Base-by-base conservation (phyloP, 2,797 vertebrate species). In the Sciurus vulgaris region DNA sequence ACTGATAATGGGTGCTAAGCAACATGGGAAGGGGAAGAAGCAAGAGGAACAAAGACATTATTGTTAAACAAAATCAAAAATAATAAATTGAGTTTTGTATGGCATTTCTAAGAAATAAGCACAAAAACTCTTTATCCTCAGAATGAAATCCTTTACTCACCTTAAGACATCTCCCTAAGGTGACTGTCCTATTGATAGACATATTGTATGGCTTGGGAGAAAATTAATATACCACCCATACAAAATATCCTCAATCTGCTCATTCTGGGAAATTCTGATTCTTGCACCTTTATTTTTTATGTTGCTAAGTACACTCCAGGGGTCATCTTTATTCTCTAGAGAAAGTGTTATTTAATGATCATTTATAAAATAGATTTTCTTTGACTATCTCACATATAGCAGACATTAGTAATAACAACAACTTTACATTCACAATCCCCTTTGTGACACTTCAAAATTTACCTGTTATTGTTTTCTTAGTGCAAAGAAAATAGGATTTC, bases 11-110 rank as follows among this genome's bases (percentile, higher is more conserved):
- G 96, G 95, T 96, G 89, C 97, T 97, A 96, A 98, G 97, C 96
- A 97, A 97, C 95, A 82, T 92, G 86, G 89, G 76, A 92, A 96
- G 97, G 89, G 91, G 73, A 92, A 96, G 94, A 95, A 91, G 78
- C 88, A 96, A 96, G 49, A 84, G 69, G 73, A 98, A 98, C 97
- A 98, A 98, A 98, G 97, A 96, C 97, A 96, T 93, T 94, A 94
- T 87, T 98, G 96, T 98, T 97, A 97, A 97, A 96, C 83, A 95
- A 97, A 97, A 98, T 93, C 10, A 93, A 97, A 96, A 97, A 96
- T 90, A 96, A 98, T 97, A 97, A 97, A 97, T 97, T 95, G 96
- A 97, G 89, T 96, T 98, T 98, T 97, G 88, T 96, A 89, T 86
- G 79, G 47, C 87, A 96, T 95, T 97, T 96, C 78, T 97, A 65